Evolutionary conservation across 2,888 invertebrate genomes (phyloP).

Genomic region (Himalopsyche japonica): DNA sequence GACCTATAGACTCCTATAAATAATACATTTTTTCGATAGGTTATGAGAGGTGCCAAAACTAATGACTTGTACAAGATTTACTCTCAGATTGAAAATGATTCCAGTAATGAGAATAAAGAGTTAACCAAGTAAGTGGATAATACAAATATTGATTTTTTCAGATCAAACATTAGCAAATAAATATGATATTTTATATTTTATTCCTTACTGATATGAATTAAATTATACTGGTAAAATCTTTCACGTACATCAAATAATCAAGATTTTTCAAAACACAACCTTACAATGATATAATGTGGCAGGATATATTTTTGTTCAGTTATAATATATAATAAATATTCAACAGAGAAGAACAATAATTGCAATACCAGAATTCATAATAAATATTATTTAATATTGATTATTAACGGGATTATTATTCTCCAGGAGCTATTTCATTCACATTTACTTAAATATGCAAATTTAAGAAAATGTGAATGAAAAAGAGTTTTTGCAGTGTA

Average conservation of each 20-base stretch:
- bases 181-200: too few relatives aligned
- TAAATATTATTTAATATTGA: too few relatives aligned
- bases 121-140: constrained; percentile 58
- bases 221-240: background rate
- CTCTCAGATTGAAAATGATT: constrained; percentile 65
- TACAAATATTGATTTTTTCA: background rate
- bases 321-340: background rate
- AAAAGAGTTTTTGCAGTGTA: too few relatives aligned
- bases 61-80: constrained; percentile 71
- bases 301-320: background rate
- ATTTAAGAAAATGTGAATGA: too few relatives aligned
- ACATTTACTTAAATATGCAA: too few relatives aligned
- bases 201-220: background rate
- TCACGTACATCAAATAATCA: too few relatives aligned
- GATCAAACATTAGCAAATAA: background rate
- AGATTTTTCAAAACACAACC: background rate
- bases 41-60: constrained; percentile 67
- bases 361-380: too few relatives aligned
- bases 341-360: too few relatives aligned
- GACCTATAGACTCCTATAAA: too few relatives aligned
- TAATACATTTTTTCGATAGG: constrained; percentile 55
- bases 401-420: too few relatives aligned
- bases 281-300: background rate
- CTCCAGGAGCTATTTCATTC: too few relatives aligned
- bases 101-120: constrained; percentile 58